Evolutionary conservation across 2,888 invertebrate species (phyloP).

Genomic region (Stenodema calcarata): DNA sequence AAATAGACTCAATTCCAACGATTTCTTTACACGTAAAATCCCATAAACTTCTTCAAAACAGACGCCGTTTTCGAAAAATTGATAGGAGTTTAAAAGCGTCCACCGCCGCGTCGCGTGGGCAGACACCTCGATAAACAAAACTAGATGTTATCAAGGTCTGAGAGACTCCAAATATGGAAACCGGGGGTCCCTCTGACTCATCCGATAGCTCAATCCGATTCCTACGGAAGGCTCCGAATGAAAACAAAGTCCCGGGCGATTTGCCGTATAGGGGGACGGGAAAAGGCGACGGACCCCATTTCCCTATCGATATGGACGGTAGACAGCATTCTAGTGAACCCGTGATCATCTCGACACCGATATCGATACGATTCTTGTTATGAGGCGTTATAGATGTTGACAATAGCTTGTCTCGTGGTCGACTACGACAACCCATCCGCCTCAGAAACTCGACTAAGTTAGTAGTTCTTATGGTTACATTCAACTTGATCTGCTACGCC

Average conservation of each 20-base stretch:
- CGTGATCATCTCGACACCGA: background rate
- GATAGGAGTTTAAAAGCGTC: constrained; percentile 14
- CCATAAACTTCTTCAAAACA: background rate
- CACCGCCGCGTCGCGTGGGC: constrained; percentile 32
- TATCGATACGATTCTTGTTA: background rate
- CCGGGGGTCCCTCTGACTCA: constrained; percentile 6
- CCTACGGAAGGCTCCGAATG: background rate
- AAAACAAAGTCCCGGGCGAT: background rate
- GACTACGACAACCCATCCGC: too few relatives aligned
- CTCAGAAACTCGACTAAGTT: too few relatives aligned
- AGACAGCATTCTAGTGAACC: background rate
- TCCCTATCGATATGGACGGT: background rate
- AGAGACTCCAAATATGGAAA: constrained; percentile 30
- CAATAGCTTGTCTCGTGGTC: background rate
- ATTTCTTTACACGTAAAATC: background rate
- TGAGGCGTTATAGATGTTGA: background rate
- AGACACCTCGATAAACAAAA: constrained; percentile 36
- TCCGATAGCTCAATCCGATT: constrained; percentile 31
- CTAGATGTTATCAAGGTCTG: constrained; percentile 44
- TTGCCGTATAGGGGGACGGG: background rate
- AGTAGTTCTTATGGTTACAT: too few relatives aligned
- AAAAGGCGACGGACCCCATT: background rate
- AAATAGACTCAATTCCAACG: background rate
- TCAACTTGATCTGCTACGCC: too few relatives aligned
- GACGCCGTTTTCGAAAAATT: background rate